Conservation (phyloP, 2,888 invertebrate species). For the Sthenelais limicola region DNA sequence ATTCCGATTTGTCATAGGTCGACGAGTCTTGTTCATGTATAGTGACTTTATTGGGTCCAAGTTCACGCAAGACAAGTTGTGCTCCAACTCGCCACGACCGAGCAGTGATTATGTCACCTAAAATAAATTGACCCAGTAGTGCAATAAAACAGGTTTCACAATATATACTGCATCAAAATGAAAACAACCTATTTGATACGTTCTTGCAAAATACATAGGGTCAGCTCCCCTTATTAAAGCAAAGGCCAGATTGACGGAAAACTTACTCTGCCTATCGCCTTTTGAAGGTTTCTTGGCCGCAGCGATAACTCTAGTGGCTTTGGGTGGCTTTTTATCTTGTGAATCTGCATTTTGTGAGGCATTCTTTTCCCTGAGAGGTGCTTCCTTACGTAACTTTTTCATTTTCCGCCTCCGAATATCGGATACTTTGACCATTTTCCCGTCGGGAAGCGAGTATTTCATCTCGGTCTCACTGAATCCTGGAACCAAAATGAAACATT, state of each 20-base stretch:
- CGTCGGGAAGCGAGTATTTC: conserved; percentile 25
- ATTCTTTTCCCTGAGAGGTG: conserved; percentile 9
- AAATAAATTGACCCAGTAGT: too few species aligned
- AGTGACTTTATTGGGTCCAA: conserved; percentile 45
- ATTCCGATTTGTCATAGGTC: conserved; percentile 13
- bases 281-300: conserved; percentile 32
- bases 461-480: conserved; percentile 36
- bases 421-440: conserved; percentile 32
- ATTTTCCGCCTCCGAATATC: conserved; percentile 7
- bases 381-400: conserved; percentile 25
- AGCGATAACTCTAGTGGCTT: conserved; percentile 28
- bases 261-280: conserved; percentile 38
- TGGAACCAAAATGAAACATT: too few species aligned
- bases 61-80: conserved; percentile 43
- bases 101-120: conserved; percentile 49
- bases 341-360: neutral
- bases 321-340: conserved; percentile 20
- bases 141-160: too few species aligned
- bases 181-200: too few species aligned
- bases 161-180: too few species aligned
- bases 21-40: conserved; percentile 13
- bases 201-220: neutral
- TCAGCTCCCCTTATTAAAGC: neutral
- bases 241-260: neutral
- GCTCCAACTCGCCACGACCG: conserved; percentile 49